Conservation (phyloP, 2,888 invertebrate genomes). For the Philereme vetulata region DNA sequence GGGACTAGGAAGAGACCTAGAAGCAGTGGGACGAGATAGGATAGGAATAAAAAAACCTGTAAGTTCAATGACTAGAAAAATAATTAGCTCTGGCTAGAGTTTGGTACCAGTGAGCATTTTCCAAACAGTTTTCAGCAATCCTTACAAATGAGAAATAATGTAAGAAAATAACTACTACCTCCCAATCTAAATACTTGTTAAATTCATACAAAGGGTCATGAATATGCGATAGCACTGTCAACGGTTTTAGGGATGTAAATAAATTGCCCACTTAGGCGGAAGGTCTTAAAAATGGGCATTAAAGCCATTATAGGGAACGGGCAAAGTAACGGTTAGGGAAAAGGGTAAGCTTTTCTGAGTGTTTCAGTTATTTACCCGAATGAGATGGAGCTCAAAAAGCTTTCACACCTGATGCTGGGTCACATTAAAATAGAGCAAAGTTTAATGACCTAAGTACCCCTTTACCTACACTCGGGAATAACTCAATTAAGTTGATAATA, state of each 20-base stretch:
- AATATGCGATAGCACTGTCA: slow-evolving; percentile 69
- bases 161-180: slow-evolving; percentile 20
- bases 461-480: too few relatives aligned
- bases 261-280: slow-evolving; percentile 57
- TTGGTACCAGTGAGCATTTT: too few relatives aligned
- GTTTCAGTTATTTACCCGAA: slow-evolving; percentile 11
- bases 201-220: slow-evolving; percentile 66
- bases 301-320: slow-evolving; percentile 28
- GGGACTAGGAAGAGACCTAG: too few relatives aligned
- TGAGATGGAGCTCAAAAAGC: not conserved
- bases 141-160: not conserved
- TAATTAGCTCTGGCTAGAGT: too few relatives aligned
- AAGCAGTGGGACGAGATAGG: too few relatives aligned
- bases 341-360: slow-evolving; percentile 12
- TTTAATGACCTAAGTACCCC: too few relatives aligned
- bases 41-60: too few relatives aligned
- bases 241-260: slow-evolving; percentile 59
- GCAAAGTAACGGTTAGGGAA: slow-evolving; percentile 17
- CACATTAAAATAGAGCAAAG: too few relatives aligned
- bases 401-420: not conserved
- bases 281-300: slow-evolving; percentile 40
- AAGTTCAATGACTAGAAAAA: too few relatives aligned
- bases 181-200: slow-evolving; percentile 47
- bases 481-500: too few relatives aligned
- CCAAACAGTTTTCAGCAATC: not conserved